Evolutionary conservation across 2,888 invertebrate species (phyloP).

Genomic region (Odontothrips loti): DNA sequence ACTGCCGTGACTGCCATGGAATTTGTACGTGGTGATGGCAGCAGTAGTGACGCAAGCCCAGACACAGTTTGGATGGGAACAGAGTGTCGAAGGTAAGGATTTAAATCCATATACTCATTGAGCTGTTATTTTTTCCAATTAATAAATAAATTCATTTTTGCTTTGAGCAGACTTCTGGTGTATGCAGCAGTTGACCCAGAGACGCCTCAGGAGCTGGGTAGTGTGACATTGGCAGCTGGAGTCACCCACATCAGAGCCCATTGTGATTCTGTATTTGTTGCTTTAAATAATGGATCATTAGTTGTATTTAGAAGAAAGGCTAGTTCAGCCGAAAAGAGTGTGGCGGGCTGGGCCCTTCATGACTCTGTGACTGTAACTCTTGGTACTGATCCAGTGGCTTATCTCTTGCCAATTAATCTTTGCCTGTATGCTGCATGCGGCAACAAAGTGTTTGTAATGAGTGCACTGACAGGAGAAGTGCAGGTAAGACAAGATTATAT

Average conservation of each 20-base stretch:
- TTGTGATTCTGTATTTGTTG: conserved; percentile 85
- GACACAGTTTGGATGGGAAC: conserved; percentile 94
- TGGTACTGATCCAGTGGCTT: conserved; percentile 68
- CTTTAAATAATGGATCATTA: conserved; percentile 71
- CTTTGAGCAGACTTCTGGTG: conserved; percentile 58
- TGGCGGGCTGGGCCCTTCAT: conserved; percentile 69
- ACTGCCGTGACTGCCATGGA: conserved; percentile 80
- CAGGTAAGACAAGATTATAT: conserved; percentile 47
- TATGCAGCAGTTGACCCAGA: conserved; percentile 84
- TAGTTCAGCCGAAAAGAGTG: conserved; percentile 37
- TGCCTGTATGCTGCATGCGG: conserved; percentile 83
- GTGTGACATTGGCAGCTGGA: conserved; percentile 63
- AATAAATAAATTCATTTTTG: background rate
- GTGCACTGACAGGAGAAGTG: conserved; percentile 71
- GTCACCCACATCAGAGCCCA: conserved; percentile 76
- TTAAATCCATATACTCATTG: background rate
- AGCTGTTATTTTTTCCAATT: conserved; percentile 27
- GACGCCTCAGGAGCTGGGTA: conserved; percentile 57
- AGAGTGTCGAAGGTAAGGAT: conserved; percentile 62
- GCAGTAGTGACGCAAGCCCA: conserved; percentile 47
- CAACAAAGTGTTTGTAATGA: conserved; percentile 76
- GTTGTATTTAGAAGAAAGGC: conserved; percentile 63
- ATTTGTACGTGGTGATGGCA: conserved; percentile 65
- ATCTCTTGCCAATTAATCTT: conserved; percentile 76
- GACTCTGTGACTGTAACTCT: conserved; percentile 69